Evolutionary conservation across 2,888 invertebrate species (phyloP).

Genomic region (Nomada lathburiana): DNA sequence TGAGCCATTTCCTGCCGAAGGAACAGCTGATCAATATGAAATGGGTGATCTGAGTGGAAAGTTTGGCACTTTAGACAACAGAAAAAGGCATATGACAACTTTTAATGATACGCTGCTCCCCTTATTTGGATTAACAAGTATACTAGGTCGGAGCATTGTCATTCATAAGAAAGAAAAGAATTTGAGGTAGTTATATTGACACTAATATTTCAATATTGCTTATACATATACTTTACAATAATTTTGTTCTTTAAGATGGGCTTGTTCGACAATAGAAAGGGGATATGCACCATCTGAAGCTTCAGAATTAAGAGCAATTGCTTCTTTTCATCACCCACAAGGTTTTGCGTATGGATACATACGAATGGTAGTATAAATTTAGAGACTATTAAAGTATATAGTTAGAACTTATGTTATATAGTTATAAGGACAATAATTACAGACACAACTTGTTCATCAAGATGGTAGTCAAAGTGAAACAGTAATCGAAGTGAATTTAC

Average conservation of each 20-base stretch:
- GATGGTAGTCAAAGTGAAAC: constrained; percentile 96
- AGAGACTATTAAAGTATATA: constrained; percentile 22
- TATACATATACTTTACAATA: constrained; percentile 54
- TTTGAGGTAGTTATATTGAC: constrained; percentile 76
- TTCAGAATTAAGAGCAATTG: constrained; percentile 93
- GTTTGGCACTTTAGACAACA: constrained; percentile 90
- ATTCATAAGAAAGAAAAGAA: constrained; percentile 89
- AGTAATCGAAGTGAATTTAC: constrained; percentile 93
- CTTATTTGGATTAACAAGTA: constrained; percentile 92
- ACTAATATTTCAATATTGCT: not conserved
- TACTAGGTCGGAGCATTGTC: constrained; percentile 94
- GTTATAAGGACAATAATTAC: constrained; percentile 70
- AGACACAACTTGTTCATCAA: constrained; percentile 94
- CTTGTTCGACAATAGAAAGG: constrained; percentile 93
- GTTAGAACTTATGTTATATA: not conserved
- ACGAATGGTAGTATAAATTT: constrained; percentile 87
- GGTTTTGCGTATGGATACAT: constrained; percentile 95
- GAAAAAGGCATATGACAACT: constrained; percentile 86
- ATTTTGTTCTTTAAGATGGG: constrained; percentile 87
- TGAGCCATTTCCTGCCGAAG: constrained; percentile 87
- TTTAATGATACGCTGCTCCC: constrained; percentile 94
- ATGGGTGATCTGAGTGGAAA: constrained; percentile 95
- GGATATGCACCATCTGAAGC: constrained; percentile 96
- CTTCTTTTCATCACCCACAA: constrained; percentile 95
- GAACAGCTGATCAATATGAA: constrained; percentile 94